Evolutionary conservation across 2,113 vertebrate genomes (phyloP).

Genomic region (Sciurus niger): DNA sequence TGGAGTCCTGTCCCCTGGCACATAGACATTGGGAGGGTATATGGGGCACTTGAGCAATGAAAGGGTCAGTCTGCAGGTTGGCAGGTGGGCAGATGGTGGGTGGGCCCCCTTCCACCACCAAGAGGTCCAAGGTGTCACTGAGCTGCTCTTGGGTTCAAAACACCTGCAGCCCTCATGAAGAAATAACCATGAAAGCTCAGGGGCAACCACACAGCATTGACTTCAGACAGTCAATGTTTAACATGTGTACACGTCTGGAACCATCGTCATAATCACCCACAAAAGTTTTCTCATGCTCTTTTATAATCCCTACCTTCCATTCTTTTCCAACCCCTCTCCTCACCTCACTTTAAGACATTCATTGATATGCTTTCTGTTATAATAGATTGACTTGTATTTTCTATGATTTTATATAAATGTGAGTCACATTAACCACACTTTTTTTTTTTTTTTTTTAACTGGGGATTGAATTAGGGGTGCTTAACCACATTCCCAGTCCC

Average conservation of each 20-base stretch:
- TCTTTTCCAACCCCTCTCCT: background rate
- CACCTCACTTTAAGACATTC: background rate
- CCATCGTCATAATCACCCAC: background rate
- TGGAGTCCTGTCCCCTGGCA: background rate
- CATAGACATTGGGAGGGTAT: no score
- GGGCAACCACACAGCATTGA: background rate
- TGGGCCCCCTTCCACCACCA: background rate
- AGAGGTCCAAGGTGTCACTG: background rate
- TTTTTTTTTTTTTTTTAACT: no score
- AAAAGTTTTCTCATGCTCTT: background rate
- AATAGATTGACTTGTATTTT: constrained; percentile 46
- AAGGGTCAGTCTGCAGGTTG: background rate
- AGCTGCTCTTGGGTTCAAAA: background rate
- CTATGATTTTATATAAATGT: constrained; percentile 21
- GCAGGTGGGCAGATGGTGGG: no score
- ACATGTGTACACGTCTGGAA: background rate
- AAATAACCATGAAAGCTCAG: background rate
- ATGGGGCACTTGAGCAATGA: background rate
- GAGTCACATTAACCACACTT: background rate
- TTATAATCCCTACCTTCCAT: background rate
- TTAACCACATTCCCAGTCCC: no score
- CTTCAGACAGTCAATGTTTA: background rate
- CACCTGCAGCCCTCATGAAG: background rate
- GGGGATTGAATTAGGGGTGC: no score
- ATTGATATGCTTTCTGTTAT: constrained; percentile 13